These are phyloP conservation scores for Trichopoda pennipes DNA, from an alignment of 2,888 invertebrate genomes.

Conservation along the genomic window DNA sequence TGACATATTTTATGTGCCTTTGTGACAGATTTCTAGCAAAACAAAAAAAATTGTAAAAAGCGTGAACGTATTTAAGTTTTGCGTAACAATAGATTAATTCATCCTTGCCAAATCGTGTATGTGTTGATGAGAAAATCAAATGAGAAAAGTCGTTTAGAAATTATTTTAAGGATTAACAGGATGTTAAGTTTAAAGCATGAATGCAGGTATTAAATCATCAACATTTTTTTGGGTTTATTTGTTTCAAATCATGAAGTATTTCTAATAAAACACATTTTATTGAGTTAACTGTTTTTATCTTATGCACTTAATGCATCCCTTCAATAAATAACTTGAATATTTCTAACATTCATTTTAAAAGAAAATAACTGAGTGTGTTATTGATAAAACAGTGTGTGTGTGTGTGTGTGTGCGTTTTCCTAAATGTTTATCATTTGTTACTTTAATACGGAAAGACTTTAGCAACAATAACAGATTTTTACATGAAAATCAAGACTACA, in stretches of 20 bases:
- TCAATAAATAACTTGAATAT: background rate
- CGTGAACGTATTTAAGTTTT: background rate
- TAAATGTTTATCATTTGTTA: slow-evolving; percentile 53
- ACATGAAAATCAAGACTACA: slow-evolving; percentile 32
- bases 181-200: background rate
- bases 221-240: background rate
- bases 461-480: slow-evolving; percentile 47
- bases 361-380: background rate
- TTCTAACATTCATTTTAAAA: slow-evolving; percentile 1
- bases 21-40: too few species aligned
- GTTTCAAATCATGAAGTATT: background rate
- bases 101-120: background rate
- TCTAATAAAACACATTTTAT: background rate
- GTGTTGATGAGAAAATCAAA: too few species aligned
- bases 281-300: background rate
- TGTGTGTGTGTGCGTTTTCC: background rate
- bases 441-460: slow-evolving; percentile 62
- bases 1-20: too few species aligned
- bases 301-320: background rate
- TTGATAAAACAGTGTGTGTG: too few species aligned
- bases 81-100: background rate
- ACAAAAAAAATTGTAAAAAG: too few species aligned
- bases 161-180: background rate
- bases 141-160: background rate
- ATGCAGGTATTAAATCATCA: background rate